Base-by-base conservation (phyloP, 2,797 vertebrate species). In the Lutjanus argentimaculatus region DNA sequence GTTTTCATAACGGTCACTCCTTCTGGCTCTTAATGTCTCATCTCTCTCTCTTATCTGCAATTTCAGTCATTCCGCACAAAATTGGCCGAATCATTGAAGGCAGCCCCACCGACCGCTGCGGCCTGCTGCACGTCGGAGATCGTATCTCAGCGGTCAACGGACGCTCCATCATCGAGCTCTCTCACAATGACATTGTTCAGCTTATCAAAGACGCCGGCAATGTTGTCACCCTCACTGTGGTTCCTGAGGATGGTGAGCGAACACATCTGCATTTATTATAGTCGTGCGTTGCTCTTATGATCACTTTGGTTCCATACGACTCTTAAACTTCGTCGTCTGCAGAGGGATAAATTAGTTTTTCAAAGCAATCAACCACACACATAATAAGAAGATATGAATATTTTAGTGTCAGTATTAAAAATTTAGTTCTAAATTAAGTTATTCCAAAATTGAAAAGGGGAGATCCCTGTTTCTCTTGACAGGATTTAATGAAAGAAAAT, bases 11-110 rank as follows among this genome's bases (percentile, higher is more conserved):
- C 3, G 11, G 25, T 22, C 51, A 14, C 30, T 67, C 36, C 19
- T 4, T 21, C 36, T n/a, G 15, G 7, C 46, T 25, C 21, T 66
- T 14, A 15, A 52, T 51, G 57, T 77, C 15, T 84, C 48, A n/a
- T 53, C 42, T 84, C 83, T n/a, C 80, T 30, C 36, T 69, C 46
- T 25, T 73, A 40, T 82, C 58, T 71, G 13, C 48, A 51, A 16
- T 80, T 77, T 53, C 73, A 99, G 98, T 99, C 61, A 99, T 99
- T 77, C 98, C 99, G 36, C 99, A 99, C 93, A 99, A 99, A 94
- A 99, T 99, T 1, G 99, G 98, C 10, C 97, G 99, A 11, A 97
- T 99, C 86, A 99, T 99, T 22, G 97, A 98, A 0, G 97, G 98
- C 72, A 99, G 99, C 67, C 98, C 98, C 0, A 98, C 99, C 0